Percentiles rank a stretch among this genome's conserved stretches.
Evolutionary conservation across 2,797 vertebrate genomes (phyloP).

Genomic region (Poeciliopsis paucimaculata): DNA sequence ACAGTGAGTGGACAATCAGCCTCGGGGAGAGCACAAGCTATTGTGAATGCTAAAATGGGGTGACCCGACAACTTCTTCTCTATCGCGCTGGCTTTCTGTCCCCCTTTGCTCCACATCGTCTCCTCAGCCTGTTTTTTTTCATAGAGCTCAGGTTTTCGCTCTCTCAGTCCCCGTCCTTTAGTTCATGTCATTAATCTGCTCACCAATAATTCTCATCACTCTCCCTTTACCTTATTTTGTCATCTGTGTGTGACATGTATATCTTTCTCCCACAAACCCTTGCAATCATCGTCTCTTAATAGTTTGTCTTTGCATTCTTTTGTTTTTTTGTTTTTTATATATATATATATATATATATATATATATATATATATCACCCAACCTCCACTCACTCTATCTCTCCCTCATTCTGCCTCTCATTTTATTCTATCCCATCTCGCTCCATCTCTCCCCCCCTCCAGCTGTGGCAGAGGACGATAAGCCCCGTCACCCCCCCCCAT

Average conservation of each 20-base stretch:
- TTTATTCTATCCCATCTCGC: conserved; percentile 59
- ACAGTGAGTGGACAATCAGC: conserved; percentile 84
- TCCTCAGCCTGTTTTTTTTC: conserved; percentile 56
- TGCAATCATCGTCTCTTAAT: conserved; percentile 6
- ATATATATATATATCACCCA: conserved; percentile 6
- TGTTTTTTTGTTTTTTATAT: conserved; percentile 12
- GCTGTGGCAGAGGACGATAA: conserved; percentile 77
- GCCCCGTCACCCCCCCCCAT: conserved; percentile 51
- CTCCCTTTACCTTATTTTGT: conserved; percentile 31
- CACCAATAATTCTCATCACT: conserved; percentile 8
- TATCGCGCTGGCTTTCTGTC: conserved; percentile 47
- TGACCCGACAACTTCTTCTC: conserved; percentile 74
- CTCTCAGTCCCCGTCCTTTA: conserved; percentile 28
- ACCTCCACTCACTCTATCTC: conserved; percentile 31
- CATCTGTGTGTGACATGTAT: neutral
- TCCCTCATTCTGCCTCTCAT: conserved; percentile 41
- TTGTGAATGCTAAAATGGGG: conserved; percentile 83
- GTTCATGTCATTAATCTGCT: conserved; percentile 18
- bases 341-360: too few species aligned
- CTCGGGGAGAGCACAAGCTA: conserved; percentile 77
- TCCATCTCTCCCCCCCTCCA: conserved; percentile 65
- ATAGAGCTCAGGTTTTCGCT: conserved; percentile 52
- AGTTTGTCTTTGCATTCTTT: conserved; percentile 32
- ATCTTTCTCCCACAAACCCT: conserved; percentile 15
- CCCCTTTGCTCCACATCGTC: conserved; percentile 61